These are phyloP conservation scores for Homarus americanus DNA, from an alignment of 1,140 invertebrate genomes.

Conservation along the genomic window DNA sequence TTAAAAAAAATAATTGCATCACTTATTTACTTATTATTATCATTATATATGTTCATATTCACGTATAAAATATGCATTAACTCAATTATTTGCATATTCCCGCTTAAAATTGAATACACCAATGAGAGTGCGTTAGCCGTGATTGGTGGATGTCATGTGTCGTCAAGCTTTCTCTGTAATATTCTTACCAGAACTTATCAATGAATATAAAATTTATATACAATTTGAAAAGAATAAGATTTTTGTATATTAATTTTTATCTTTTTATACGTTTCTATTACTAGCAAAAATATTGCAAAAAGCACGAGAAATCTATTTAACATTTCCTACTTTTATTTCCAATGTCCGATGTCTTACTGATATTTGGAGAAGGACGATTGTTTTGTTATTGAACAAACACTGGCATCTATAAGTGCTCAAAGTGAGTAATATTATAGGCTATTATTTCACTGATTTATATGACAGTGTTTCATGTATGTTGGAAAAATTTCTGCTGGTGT, in stretches of 20 bases:
- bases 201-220: not conserved
- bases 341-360: constrained; percentile 18
- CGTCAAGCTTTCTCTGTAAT: not conserved
- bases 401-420: constrained; percentile 31
- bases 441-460: too few relatives aligned
- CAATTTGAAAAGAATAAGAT: not conserved
- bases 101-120: not conserved
- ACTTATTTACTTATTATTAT: too few relatives aligned
- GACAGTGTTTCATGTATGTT: too few relatives aligned
- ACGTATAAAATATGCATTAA: too few relatives aligned
- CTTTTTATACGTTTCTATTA: not conserved
- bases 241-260: not conserved
- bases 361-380: constrained; percentile 67
- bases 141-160: not conserved
- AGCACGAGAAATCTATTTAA: not conserved
- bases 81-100: not conserved
- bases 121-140: not conserved
- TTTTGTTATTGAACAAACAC: constrained; percentile 67
- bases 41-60: too few relatives aligned
- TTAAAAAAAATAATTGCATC: too few relatives aligned
- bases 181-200: not conserved
- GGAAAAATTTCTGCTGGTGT: too few relatives aligned
- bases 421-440: constrained; percentile 27
- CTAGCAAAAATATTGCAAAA: not conserved
- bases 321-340: constrained; percentile 11